phyloP scores from a whole-genome alignment of 92 coral and sea anemone genomes.

The Epizoanthus illoricatus region DNA sequence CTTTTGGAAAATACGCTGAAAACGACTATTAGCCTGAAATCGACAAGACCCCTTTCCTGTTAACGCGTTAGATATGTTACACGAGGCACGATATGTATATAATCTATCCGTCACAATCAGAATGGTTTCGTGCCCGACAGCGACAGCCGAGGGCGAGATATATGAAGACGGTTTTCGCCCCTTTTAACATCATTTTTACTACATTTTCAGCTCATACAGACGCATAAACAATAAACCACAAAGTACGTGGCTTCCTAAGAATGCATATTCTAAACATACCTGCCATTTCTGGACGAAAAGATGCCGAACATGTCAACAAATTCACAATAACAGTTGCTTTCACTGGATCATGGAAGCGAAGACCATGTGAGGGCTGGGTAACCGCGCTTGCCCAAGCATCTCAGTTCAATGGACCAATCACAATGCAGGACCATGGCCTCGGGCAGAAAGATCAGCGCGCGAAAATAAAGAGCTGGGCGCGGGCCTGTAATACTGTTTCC shows the following conservation, averaged over 20 bases:
- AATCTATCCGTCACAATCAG: too few species aligned
- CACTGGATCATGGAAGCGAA: background rate
- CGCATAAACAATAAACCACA: background rate
- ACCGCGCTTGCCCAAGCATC: background rate
- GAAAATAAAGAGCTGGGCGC: too few species aligned
- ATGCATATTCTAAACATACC: background rate
- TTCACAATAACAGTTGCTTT: background rate
- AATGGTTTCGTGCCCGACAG: too few species aligned
- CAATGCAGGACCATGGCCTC: background rate
- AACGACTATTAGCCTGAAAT: too few species aligned
- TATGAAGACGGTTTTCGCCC: background rate
- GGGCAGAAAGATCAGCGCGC: too few species aligned
- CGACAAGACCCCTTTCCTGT: too few species aligned
- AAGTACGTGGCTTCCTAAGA: background rate
- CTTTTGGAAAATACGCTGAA: too few species aligned
- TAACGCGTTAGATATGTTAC: too few species aligned
- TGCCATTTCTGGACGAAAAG: background rate
- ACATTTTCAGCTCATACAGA: background rate
- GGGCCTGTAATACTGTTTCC: too few species aligned
- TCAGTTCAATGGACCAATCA: slow-evolving; percentile 4
- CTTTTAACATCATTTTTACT: background rate
- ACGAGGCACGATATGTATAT: too few species aligned
- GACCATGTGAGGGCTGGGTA: slow-evolving; percentile 27
- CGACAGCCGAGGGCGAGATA: background rate
- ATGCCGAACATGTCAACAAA: background rate